Base-by-base conservation (phyloP, 2,888 invertebrate species). In the Nipponacmea schrenckii region DNA sequence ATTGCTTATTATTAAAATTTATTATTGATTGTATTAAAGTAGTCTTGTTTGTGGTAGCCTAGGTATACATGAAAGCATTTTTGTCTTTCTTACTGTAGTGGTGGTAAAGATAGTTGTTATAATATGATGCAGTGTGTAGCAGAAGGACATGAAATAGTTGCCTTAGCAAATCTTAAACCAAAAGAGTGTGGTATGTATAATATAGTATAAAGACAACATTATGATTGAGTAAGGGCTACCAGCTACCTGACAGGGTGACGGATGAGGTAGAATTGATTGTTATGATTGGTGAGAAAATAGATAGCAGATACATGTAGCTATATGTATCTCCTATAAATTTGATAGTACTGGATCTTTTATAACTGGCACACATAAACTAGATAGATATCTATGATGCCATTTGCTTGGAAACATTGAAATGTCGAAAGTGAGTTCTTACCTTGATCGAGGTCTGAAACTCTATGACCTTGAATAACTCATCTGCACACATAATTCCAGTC, bases 101-200 rank as follows among this genome's bases (percentile, higher is more conserved):
- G 99, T 83, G 99, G 99, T 83, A 99, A 99, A 91, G 99, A 99
- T 91, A 98, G 98, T 91, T 97, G 96, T 91, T 99, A 95, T 91
- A 98, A 98, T 90, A 95, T 99, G 94, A 94, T 98, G 94, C 96
- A 97, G 91, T 98, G 97, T 91, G 93, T 96, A 80, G 94, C 94
- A 81, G 95, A 96, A 87, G 98, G 98, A 68, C 98, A 99, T 90
- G 92, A 94, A 83, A 94, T 99, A 83, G 95, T 98, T 71, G 98
- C 97, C 56, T 91, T 99, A 87, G 98, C 97, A 81, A 98, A 99
- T 91, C 92, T 99, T 83, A 93, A 93, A 90, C 98, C 90, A 24
- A 76, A 92, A 92, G 88, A 93, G 91, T 89, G 93, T 92, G 95
- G 95, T 93, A 76, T 44, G 62, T 17, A 10, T 27, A 39, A 17